These are phyloP conservation scores for Epizoanthus rinbou DNA, from an alignment of 92 coral and sea anemone species.

Conservation along the genomic window DNA sequence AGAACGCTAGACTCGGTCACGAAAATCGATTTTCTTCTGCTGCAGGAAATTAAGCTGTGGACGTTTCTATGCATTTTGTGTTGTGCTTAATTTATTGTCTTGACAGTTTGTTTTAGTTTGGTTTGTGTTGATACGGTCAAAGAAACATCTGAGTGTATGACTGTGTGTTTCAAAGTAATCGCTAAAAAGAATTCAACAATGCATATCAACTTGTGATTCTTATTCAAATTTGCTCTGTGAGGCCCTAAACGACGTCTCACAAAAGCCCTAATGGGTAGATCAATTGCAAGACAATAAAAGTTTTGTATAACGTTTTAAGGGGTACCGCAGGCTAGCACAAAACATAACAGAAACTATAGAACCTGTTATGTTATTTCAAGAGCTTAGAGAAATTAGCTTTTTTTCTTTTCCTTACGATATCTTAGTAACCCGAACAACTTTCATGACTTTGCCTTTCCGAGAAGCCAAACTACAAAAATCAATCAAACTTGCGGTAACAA, in stretches of 20 bases:
- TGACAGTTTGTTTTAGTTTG: slow-evolving; percentile 38
- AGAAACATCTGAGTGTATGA: slow-evolving; percentile 60
- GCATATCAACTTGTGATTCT: slow-evolving; percentile 87
- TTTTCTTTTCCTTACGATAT: slow-evolving; percentile 26
- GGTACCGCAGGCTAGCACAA: slow-evolving; percentile 35
- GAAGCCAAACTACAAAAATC: slow-evolving; percentile 59
- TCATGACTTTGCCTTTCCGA: slow-evolving; percentile 35
- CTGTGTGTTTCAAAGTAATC: slow-evolving; percentile 83
- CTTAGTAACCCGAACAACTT: slow-evolving; percentile 17
- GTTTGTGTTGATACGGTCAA: slow-evolving; percentile 47
- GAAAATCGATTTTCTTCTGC: slow-evolving; percentile 56
- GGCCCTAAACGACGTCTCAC: slow-evolving; percentile 81
- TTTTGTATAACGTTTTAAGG: slow-evolving; percentile 71
- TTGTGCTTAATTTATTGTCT: slow-evolving; percentile 24
- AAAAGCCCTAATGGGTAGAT: slow-evolving; percentile 78
- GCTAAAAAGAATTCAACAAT: slow-evolving; percentile 87
- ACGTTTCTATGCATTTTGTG: slow-evolving; percentile 11
- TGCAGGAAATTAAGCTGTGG: slow-evolving; percentile 28
- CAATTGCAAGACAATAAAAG: slow-evolving; percentile 73
- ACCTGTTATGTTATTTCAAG: slow-evolving; percentile 38
- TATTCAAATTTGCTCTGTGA: slow-evolving; percentile 92
- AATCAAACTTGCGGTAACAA: slow-evolving; percentile 66
- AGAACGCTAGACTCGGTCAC: slow-evolving; percentile 72
- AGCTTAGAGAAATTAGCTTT: slow-evolving; percentile 35
- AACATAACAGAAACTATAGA: slow-evolving; percentile 28